These are phyloP conservation scores for Pyrocephalus nanus DNA, from an alignment of 2,797 vertebrate genomes.

Conservation along the genomic window DNA sequence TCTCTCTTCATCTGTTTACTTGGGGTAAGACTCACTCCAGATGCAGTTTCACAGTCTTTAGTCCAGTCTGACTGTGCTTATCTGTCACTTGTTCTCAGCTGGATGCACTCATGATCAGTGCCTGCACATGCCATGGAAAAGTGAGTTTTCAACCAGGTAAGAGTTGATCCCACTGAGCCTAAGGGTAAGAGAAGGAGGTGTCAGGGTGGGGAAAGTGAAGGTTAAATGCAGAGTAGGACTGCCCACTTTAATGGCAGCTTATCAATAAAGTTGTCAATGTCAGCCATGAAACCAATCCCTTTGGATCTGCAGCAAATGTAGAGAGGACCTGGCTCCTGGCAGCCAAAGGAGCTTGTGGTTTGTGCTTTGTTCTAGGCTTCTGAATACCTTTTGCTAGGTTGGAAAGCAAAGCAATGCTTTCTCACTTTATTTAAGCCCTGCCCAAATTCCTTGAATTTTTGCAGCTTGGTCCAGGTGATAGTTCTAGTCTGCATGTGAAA, in stretches of 20 bases:
- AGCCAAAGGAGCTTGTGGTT: neutral
- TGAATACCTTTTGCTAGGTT: neutral
- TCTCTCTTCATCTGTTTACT: neutral
- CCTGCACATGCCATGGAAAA: neutral
- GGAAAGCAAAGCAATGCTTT: neutral
- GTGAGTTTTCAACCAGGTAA: neutral
- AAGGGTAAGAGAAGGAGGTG: neutral
- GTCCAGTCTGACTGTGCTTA: neutral
- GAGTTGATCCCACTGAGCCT: neutral
- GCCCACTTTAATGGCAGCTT: neutral
- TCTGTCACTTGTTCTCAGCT: neutral
- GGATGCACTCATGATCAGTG: neutral
- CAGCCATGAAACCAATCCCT: neutral
- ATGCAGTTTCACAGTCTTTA: neutral
- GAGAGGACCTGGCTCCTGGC: neutral
- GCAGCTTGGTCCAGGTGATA: conserved; percentile 24
- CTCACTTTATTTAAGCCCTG: conserved; percentile 6
- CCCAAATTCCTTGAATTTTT: conserved; percentile 57
- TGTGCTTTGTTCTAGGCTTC: neutral
- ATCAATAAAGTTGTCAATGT: neutral
- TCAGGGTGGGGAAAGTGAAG: neutral
- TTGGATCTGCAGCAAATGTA: neutral
- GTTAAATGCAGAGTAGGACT: neutral
- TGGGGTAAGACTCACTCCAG: neutral
- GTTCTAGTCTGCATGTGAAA: conserved; percentile 48